These are phyloP conservation scores for Eulemur mongoz DNA, from an alignment of 2,797 vertebrate species.

Conservation along the genomic window DNA sequence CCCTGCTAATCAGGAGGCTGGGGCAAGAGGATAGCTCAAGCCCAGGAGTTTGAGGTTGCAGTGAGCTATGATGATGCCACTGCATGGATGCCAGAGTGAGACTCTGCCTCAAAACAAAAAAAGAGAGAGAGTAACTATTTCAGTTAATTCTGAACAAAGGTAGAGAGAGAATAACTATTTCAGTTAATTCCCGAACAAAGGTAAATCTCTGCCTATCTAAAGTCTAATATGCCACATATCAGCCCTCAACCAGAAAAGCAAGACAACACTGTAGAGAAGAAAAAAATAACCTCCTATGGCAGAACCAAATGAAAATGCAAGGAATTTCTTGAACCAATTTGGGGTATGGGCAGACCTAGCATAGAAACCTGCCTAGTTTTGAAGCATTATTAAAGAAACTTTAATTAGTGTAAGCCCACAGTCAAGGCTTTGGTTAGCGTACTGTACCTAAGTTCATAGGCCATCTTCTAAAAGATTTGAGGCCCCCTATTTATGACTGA, in stretches of 20 bases:
- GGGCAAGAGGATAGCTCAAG: neutral
- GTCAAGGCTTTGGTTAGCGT: neutral
- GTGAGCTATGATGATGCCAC: neutral
- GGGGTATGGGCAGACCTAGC: neutral
- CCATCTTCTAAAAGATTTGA: neutral
- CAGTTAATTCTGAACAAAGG: no score
- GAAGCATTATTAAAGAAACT: neutral
- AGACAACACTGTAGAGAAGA: neutral
- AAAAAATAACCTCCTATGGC: neutral
- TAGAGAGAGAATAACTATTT: neutral
- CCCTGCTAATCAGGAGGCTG: neutral
- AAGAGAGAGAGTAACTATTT: neutral
- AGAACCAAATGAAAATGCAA: neutral
- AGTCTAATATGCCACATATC: neutral
- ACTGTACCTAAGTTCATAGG: neutral
- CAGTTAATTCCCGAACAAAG: neutral
- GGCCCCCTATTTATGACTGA: neutral
- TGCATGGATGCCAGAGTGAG: neutral
- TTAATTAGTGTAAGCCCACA: neutral
- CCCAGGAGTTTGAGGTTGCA: neutral
- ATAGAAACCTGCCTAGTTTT: neutral
- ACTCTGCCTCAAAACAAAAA: neutral
- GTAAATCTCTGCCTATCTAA: neutral
- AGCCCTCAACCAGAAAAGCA: neutral
- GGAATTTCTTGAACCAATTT: neutral